Evolutionary conservation across 2,797 vertebrate species (phyloP), one percentile per base, ranked within the genome.

Genomic region (Phoxinus dragarum): DNA sequence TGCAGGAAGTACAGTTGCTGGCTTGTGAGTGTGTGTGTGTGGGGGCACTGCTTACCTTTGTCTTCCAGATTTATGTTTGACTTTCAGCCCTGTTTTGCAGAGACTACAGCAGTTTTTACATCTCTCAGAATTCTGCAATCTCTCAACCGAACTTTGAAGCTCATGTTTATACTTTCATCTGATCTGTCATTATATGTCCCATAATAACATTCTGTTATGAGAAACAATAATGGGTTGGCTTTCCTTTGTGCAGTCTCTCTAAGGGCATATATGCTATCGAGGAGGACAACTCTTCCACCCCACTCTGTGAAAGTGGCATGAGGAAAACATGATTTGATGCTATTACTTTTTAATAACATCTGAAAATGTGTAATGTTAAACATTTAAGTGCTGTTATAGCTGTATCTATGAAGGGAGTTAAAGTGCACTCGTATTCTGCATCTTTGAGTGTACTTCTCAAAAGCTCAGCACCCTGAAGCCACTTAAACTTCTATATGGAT

Each of bases 321-420:
- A 38, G 23, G 42, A 59, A 76, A 82, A 85, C 16, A 81, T 72
- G 34, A 74, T 80, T 80, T 84, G 61, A 84, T 80, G 79, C 71
- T 16, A 59, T 54, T 66, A 54, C 67, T 44, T 71, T 87, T 84
- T 61, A 16, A 88, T 88, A 83, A 85, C 86, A 90, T 91, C 88
- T 90, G 14, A 91, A 91, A 90, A 91, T 84, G 72, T 88, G 77
- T 84, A 42, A 92, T 71, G 80, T 86, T 84, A 88, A 88, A 87
- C 84, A 83, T 89, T 86, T 89, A 86, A 90, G 78, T 72, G 47
- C 34, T 54, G 5, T 34, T 80, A 42, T 31, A 73, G 76, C 80
- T 82, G 87, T n/a, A 85, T 67, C 81, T 86, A n/a, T 87, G 82
- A 90, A 52, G 56, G 38, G 38, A 86, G 56, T 82, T 84, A 61